Base-by-base conservation (phyloP, 2,888 invertebrate species). In the Lithophane socia region DNA sequence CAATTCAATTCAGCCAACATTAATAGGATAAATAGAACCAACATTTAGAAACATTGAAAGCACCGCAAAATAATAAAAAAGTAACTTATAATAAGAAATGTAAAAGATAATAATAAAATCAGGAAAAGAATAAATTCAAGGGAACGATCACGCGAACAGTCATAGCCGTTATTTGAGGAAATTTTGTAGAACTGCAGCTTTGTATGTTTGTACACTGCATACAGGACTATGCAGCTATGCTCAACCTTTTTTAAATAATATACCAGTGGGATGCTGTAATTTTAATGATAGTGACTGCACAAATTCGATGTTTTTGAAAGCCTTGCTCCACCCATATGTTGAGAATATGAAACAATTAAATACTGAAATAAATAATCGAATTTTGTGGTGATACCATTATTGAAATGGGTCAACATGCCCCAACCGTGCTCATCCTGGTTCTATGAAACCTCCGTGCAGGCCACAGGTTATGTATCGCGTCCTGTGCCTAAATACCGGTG, bases 141-240 rank as follows among this genome's bases (percentile, higher is more conserved):
- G 18, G 56, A 79, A 77, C 78, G 75, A 82, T 75, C 75, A 85
- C 85, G 75, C 64, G 75, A 74, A 80, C 73, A 69, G 69, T 80
- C 78, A 72, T 73, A 83, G 66, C 80, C 78, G 68, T 81, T 77
- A 58, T 74, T 64, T 73, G 12, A n/a, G 18, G 44, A 49, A n/a
- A 29, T 29, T 29, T 56, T 58, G 52, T 73, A 58, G 64, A 54
- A 60, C 18, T 66, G 13, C 66, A 69, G 79, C 65, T 58, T 44
- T 24, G 29, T 60, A 29, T 13, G 24, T 58, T 24, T 24, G 16
- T 60, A 71, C 24, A 71, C 58, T 54, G 16, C 54, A 73, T 58
- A 52, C 16, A 68, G 49, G 4, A 10, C 18, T 52, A 18, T 56
- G 21, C n/a, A 42, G 68, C 64, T 65, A 83, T 74, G 65, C 80